These are phyloP conservation scores for Phymatocera aterrima DNA, from an alignment of 2,888 invertebrate genomes.

Conservation along the genomic window DNA sequence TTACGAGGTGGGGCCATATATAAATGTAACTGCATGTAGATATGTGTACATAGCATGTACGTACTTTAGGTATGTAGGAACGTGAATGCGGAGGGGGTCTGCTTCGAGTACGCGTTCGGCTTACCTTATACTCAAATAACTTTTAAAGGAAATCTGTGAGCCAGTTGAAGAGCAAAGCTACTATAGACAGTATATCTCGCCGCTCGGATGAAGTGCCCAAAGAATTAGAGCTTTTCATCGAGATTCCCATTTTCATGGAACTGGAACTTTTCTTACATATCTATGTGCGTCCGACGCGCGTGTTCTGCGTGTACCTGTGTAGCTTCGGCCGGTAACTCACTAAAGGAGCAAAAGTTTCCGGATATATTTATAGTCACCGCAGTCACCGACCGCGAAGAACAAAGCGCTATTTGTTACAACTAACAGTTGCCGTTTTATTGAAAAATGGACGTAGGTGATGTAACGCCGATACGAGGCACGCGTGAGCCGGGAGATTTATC, in stretches of 20 bases:
- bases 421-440: constrained; percentile 42
- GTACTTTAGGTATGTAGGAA: background rate
- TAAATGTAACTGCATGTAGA: constrained; percentile 19
- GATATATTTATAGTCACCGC: constrained; percentile 44
- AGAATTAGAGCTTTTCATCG: background rate
- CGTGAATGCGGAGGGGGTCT: constrained; percentile 22
- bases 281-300: background rate
- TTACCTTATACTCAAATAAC: constrained; percentile 8
- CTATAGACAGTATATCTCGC: background rate
- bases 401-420: constrained; percentile 43
- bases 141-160: background rate
- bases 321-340: background rate
- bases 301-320: background rate
- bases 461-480: constrained; percentile 44
- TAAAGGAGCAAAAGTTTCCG: constrained; percentile 19
- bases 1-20: constrained; percentile 38
- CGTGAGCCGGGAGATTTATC: constrained; percentile 18
- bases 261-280: background rate
- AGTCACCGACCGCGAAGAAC: constrained; percentile 37
- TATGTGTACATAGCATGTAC: background rate
- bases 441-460: constrained; percentile 30
- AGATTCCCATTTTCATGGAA: background rate
- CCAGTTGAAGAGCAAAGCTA: background rate
- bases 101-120: background rate
- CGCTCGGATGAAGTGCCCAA: background rate